phyloP scores from a whole-genome alignment of 2,797 vertebrate genomes.

The Liasis olivaceus region DNA sequence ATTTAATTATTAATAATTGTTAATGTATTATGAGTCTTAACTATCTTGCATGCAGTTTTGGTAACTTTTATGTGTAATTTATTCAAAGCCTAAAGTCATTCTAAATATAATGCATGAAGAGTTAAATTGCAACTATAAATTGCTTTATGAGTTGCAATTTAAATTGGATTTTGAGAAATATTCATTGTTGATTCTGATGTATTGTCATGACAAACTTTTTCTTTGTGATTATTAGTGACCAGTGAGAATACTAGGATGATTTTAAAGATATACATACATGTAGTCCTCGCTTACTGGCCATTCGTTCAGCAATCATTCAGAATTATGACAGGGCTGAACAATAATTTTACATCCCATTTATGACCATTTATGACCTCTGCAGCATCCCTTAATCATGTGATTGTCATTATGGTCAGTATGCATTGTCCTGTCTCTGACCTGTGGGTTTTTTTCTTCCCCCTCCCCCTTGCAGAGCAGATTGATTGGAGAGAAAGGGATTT shows the following conservation, averaged over 20 bases:
- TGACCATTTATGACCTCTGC: too few relatives aligned
- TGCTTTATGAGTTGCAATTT: too few relatives aligned
- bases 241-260: background rate
- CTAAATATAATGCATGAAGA: background rate
- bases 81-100: background rate
- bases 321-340: background rate
- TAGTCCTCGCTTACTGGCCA: background rate
- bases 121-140: background rate
- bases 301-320: background rate
- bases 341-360: background rate
- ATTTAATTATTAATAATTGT: conserved; percentile 3
- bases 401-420: too few relatives aligned
- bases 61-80: background rate
- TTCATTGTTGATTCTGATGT: background rate
- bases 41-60: background rate
- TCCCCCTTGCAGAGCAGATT: too few relatives aligned
- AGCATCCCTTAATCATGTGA: too few relatives aligned
- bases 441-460: too few relatives aligned
- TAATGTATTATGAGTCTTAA: background rate
- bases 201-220: background rate
- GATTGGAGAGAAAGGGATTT: too few relatives aligned
- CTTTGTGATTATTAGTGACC: background rate
- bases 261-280: background rate
- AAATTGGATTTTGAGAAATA: background rate
- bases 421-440: too few relatives aligned